A percentile compares a stretch with the other conserved stretches of the same genome.
Conservation (phyloP, 2,888 invertebrate genomes). For the Drosophila borealis region DNA sequence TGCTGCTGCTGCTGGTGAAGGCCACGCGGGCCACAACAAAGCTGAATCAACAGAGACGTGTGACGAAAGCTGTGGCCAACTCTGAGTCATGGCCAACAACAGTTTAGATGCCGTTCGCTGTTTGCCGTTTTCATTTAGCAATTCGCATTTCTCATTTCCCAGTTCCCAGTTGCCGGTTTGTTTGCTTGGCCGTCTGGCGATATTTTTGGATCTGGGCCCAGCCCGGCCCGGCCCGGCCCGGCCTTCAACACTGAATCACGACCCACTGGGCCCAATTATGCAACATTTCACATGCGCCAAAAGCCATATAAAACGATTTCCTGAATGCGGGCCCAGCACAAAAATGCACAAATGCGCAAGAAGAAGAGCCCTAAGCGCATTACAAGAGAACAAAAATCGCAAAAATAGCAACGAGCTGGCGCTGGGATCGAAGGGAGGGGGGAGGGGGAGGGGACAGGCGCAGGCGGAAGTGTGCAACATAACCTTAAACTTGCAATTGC, state of each 20-base stretch:
- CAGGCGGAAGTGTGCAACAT: constrained; percentile 45
- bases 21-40: constrained; percentile 31
- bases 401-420: constrained; percentile 51
- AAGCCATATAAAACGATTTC: constrained; percentile 74
- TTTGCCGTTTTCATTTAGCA: constrained; percentile 13
- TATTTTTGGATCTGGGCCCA: constrained; percentile 10
- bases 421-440: background rate
- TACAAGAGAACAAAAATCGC: constrained; percentile 31
- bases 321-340: constrained; percentile 35
- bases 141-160: background rate
- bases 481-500: constrained; percentile 57
- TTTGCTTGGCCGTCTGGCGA: constrained; percentile 18
- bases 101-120: constrained; percentile 26
- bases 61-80: constrained; percentile 24
- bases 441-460: background rate
- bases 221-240: constrained; percentile 1
- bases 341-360: constrained; percentile 3
- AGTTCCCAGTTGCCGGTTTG: background rate
- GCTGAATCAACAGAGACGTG: background rate
- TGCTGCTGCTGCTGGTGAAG: constrained; percentile 28
- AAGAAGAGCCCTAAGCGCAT: constrained; percentile 58
- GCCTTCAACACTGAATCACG: constrained; percentile 50
- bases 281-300: constrained; percentile 54
- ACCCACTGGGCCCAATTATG: constrained; percentile 52
- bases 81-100: constrained; percentile 37